Evolutionary conservation across 2,888 invertebrate species (phyloP), one percentile per base, ranked within the genome.

Genomic region (Lissonota sp.): DNA sequence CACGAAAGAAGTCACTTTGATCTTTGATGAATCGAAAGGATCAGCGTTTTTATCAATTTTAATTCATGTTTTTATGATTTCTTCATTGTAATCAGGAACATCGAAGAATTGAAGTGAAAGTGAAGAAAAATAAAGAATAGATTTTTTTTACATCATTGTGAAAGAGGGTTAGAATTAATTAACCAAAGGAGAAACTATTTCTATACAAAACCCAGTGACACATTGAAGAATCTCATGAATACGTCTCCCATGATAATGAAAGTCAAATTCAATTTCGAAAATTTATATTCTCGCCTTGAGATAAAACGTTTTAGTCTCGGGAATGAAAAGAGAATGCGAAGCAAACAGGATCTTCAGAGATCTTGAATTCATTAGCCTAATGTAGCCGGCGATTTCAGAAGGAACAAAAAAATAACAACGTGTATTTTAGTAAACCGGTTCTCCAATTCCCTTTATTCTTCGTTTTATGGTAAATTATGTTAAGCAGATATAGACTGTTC

Each of bases 381-480:
- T 39, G 14, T 4, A 37, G 8, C 8, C 8, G 8, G 12, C n/a
- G 72, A 40, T 2, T 12, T 14, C 4, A 66, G 58, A 69, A 49
- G n/a, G 5, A 70, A 26, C 49, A 51, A 39, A 66, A 66, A 66
- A 67, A 62, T n/a, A n/a, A n/a, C n/a, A 46, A 6, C 51, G 6
- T n/a, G 63, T 55, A 12, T 49, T 58, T 62, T 53, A 40, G 46
- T 46, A n/a, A 74, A 81, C 81, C 81, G 81, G 77, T 81, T 78
- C 16, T 46, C 37, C 57, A 16, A 74, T 81, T 78, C 7, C 26
- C 8, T 51, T 37, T 10, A 53, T 37, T 71, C 6, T 64, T 7
- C 14, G 4, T n/a, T 26, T 12, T 40, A 12, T 64, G 12, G 44
- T 39, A 37, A 7, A 57, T 57, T 57, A 49, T 14, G 26, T 60